phyloP scores from a whole-genome alignment of 2,797 vertebrate species.

The Neosalanx taihuensis region DNA sequence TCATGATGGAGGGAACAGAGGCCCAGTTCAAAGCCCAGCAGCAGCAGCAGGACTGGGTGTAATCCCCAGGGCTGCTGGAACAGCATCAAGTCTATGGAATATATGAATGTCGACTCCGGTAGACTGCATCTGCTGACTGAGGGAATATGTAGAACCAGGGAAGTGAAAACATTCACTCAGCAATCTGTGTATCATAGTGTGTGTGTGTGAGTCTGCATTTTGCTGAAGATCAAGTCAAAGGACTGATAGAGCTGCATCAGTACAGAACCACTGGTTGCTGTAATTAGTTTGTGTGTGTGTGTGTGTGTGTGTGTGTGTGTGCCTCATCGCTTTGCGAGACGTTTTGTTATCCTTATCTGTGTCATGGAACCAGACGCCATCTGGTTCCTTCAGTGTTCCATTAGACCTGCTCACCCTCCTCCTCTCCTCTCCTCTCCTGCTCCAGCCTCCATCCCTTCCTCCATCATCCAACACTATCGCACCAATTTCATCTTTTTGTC shows the following conservation, averaged over 20 bases:
- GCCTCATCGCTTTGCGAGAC: not conserved
- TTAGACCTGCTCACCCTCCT: slow-evolving; percentile 30
- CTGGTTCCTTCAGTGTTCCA: slow-evolving; percentile 19
- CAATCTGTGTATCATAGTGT: slow-evolving; percentile 6
- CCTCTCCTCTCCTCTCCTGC: not conserved
- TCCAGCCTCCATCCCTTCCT: slow-evolving; percentile 4
- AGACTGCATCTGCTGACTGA: slow-evolving; percentile 36
- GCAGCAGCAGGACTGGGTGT: not conserved
- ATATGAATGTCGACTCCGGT: slow-evolving; percentile 23
- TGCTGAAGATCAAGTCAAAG: slow-evolving; percentile 19
- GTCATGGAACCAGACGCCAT: slow-evolving; percentile 1
- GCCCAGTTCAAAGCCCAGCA: not conserved
- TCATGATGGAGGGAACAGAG: not conserved
- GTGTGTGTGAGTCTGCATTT: slow-evolving; percentile 19
- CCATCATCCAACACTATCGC: slow-evolving; percentile 16
- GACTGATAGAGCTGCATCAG: no score
- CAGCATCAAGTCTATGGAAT: slow-evolving; percentile 15
- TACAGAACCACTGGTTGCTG: no score
- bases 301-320: not conserved
- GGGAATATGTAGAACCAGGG: slow-evolving; percentile 27
- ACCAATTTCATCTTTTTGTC: not conserved
- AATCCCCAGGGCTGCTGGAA: not conserved
- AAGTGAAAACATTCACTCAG: slow-evolving; percentile 17
- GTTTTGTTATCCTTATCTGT: slow-evolving; percentile 6
- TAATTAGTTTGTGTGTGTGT: not conserved